Base-by-base conservation (phyloP, 2,888 invertebrate genomes). In the Ischnus inquisitorius region DNA sequence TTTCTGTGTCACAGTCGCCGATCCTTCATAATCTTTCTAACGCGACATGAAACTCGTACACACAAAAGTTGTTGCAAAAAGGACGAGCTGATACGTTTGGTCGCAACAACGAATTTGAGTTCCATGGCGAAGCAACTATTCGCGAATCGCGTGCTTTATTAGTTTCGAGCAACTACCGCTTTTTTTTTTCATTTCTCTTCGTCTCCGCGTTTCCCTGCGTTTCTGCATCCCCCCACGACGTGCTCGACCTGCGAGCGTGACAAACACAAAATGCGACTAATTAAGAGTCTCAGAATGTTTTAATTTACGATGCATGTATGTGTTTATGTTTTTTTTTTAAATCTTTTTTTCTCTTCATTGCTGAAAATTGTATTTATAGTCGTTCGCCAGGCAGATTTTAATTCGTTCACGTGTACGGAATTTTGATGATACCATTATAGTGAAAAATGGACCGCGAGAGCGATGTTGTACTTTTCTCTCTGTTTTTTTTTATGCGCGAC, bases 61-160 rank as follows among this genome's bases (percentile, higher is more conserved):
- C 57, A 64, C 77, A 69, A 68, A n/a, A 16, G 67, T 48, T 77
- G 80, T 77, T 69, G 48, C 68, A 19, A 22, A 43, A 48, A 6
- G 19, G 28, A 19, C 43, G 41, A 43, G 34, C 3, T 3, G 19
- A 54, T 10, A 3, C 54, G 54, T 54, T 19, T 19, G 22, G 34
- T 6, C 10, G 5, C 57, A 10, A 43, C 67, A 46, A 77, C 22
- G 41, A 84, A 83, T 19, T 74, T 80, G 77, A 68, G 72, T 68
- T 51, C 41, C 22, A 25, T 25, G 64, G 74, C 74, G 39, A 54
- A 69, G 34, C 34, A 69, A 68, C 28, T 68, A 28, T 69, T 69
- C 74, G 65, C 41, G 41, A 28, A 64, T 81, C 74, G 81, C 81
- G 84, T 84, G 84, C 43, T 81, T 78, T 69, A 78, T 81, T 79